phyloP scores from a whole-genome alignment of 2,113 vertebrate genomes.

The Eira barbara region DNA sequence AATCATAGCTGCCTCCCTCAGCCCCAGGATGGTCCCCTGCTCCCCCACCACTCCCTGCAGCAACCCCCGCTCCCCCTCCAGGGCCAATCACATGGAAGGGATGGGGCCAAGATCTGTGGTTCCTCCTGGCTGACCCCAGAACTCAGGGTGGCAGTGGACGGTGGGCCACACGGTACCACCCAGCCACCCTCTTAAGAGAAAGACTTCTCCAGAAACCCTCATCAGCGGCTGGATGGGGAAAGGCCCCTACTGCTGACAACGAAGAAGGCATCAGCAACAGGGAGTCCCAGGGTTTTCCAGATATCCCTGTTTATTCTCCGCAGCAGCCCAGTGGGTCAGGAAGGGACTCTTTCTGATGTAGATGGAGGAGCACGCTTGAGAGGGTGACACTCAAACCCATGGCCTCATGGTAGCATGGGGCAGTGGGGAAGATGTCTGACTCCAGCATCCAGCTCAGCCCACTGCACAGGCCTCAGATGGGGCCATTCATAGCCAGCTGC shows the following conservation, averaged over 20 bases:
- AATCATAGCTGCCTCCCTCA: neutral
- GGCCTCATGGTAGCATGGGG: neutral
- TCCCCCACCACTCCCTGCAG: neutral
- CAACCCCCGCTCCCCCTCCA: fast-evolving
- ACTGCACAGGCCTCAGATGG: neutral
- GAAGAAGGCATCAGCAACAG: neutral
- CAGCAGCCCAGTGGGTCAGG: neutral
- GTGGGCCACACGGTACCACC: neutral
- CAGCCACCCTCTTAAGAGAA: neutral
- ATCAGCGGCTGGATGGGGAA: neutral
- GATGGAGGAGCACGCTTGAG: neutral
- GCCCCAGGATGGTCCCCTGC: neutral
- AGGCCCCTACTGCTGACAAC: fast-evolving
- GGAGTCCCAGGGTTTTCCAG: neutral
- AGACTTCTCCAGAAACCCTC: neutral
- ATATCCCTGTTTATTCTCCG: neutral
- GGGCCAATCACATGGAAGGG: neutral
- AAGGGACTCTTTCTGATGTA: neutral
- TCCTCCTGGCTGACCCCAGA: neutral
- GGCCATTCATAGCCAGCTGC: neutral
- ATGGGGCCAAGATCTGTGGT: neutral
- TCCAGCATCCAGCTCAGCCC: neutral
- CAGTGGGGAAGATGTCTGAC: neutral
- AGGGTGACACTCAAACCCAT: fast-evolving
- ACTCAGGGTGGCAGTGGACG: neutral